Evolutionary conservation across 2,113 vertebrate species (phyloP).

Genomic region (Alces alces): DNA sequence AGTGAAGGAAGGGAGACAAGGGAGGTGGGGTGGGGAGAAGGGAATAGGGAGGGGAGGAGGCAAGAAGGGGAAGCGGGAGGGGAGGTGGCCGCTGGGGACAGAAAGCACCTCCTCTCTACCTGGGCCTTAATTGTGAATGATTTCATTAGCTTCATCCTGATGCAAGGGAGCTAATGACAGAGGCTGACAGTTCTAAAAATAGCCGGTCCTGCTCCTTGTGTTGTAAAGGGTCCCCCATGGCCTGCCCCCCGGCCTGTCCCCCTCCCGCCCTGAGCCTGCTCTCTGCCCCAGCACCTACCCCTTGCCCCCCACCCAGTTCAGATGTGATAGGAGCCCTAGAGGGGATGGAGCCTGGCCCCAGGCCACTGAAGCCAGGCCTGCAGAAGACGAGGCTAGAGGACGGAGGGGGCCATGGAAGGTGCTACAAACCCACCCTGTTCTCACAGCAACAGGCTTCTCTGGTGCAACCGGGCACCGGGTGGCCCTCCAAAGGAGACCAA

Average conservation of each 20-base stretch:
- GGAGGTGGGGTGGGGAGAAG: not conserved
- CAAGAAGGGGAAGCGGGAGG: fast-evolving
- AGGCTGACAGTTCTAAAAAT: slow-evolving; percentile 37
- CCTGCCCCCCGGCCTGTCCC: not conserved
- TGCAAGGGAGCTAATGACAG: slow-evolving; percentile 16
- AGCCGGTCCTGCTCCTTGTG: not conserved
- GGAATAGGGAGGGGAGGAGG: not conserved
- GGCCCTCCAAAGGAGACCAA: not conserved
- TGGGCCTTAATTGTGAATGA: slow-evolving; percentile 71
- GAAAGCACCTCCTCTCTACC: slow-evolving; percentile 66
- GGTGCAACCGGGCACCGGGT: fast-evolving
- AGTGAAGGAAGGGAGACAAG: not conserved
- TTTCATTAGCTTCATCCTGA: slow-evolving; percentile 72
- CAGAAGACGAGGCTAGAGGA: fast-evolving
- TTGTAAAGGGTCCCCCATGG: not conserved
- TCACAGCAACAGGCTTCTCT: not conserved
- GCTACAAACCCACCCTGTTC: fast-evolving
- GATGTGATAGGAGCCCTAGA: not conserved
- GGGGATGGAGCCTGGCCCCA: not conserved
- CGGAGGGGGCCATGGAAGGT: fast-evolving
- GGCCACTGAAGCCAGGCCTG: fast-evolving
- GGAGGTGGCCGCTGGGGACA: slow-evolving; percentile 42
- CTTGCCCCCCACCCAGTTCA: not conserved
- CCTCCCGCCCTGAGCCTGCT: not conserved
- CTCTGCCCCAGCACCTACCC: not conserved